Percentiles rank a stretch among this genome's conserved stretches.
Conservation (phyloP, 2,113 vertebrate genomes). For the Centropus bengalensis region DNA sequence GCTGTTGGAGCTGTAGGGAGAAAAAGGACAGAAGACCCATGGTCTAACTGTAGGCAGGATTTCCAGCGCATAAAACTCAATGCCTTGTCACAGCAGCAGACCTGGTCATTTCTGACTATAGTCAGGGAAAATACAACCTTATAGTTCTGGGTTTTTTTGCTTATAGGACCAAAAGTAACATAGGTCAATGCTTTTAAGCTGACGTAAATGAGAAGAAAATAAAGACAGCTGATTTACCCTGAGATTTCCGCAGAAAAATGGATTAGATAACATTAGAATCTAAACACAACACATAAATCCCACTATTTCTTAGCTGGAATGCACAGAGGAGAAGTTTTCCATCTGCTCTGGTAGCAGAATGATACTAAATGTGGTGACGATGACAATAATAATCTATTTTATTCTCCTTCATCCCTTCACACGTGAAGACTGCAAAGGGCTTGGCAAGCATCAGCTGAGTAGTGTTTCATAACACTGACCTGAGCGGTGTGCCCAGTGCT, state of each 20-base stretch:
- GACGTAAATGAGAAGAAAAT: constrained; percentile 15
- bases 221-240: constrained; percentile 34
- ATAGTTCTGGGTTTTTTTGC: background rate
- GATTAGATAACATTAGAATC: constrained; percentile 40
- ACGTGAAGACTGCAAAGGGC: background rate
- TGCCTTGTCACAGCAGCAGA: background rate
- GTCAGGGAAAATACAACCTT: background rate
- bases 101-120: background rate
- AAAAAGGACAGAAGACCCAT: fast-evolving
- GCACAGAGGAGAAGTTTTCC: constrained; percentile 65
- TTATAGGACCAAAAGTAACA: background rate
- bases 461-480: background rate
- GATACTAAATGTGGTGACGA: background rate
- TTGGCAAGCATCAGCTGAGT: background rate
- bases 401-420: constrained; percentile 42
- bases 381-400: constrained; percentile 28
- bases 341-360: constrained; percentile 53
- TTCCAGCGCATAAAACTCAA: background rate
- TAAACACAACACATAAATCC: constrained; percentile 43
- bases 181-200: background rate
- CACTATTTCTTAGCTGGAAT: constrained; percentile 55
- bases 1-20: background rate
- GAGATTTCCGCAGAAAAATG: constrained; percentile 26
- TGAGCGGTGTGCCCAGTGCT: background rate
- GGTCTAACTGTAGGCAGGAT: background rate